These are phyloP conservation scores for Listronotus oregonensis DNA, from an alignment of 1,140 invertebrate genomes.

Conservation along the genomic window DNA sequence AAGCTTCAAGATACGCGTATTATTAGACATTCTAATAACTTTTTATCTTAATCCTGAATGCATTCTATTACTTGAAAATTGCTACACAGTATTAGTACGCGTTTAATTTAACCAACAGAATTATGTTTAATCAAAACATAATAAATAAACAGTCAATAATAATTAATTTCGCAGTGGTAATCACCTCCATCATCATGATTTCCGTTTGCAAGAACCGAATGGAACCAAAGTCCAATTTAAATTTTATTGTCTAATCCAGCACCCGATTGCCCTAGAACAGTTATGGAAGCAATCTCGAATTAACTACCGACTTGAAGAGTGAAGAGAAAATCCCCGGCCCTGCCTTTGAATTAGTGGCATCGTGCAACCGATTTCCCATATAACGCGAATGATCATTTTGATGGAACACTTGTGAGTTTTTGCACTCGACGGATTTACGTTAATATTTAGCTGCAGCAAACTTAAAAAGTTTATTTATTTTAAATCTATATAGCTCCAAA, in stretches of 20 bases:
- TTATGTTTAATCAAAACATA: no score
- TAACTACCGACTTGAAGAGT: conserved; percentile 33
- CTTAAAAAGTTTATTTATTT: no score
- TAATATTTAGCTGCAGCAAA: no score
- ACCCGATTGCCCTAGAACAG: conserved; percentile 30
- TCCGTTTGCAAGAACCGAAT: background rate
- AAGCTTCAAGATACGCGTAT: no score
- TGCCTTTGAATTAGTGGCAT: conserved; percentile 36
- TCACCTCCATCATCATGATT: background rate
- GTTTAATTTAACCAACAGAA: no score
- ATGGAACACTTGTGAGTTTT: conserved; percentile 14
- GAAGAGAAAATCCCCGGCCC: conserved; percentile 26
- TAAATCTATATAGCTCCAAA: no score
- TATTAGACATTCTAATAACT: no score
- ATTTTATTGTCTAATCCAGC: conserved; percentile 34
- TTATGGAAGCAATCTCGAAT: conserved; percentile 37
- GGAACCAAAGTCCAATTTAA: conserved; percentile 28
- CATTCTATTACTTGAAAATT: no score
- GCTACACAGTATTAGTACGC: no score
- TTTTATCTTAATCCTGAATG: no score
- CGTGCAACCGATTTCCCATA: conserved; percentile 36
- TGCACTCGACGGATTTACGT: background rate
- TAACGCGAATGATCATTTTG: conserved; percentile 30
- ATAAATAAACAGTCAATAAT: no score
- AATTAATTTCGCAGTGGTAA: background rate